Conservation (phyloP, 2,888 invertebrate species). For the Callyntrura guangdongensis region DNA sequence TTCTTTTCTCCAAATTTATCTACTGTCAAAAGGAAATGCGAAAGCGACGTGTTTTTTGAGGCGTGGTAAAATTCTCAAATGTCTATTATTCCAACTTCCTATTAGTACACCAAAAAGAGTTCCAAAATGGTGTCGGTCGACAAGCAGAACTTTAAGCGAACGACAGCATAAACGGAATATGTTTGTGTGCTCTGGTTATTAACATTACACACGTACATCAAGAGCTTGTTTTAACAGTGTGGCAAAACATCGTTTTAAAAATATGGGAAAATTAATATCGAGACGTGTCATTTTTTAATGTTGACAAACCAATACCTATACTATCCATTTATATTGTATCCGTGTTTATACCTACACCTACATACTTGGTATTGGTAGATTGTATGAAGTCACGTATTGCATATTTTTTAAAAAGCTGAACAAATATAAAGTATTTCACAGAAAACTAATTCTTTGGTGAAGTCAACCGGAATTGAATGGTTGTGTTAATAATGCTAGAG, state of each 20-base stretch:
- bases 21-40: background rate
- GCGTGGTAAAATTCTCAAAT: background rate
- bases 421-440: too few relatives aligned
- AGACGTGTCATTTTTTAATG: too few relatives aligned
- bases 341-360: too few relatives aligned
- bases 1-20: conserved; percentile 9
- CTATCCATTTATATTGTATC: too few relatives aligned
- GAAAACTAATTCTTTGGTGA: too few relatives aligned
- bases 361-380: too few relatives aligned
- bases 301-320: too few relatives aligned
- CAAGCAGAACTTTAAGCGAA: background rate
- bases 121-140: background rate
- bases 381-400: too few relatives aligned
- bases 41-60: background rate
- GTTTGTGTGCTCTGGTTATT: background rate
- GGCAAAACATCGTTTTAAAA: background rate
- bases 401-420: too few relatives aligned
- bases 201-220: background rate
- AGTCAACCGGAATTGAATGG: too few relatives aligned
- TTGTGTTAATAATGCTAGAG: too few relatives aligned
- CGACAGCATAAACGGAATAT: background rate
- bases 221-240: background rate
- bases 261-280: too few relatives aligned
- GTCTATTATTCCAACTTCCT: background rate
- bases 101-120: background rate